Evolutionary conservation across 92 coral and sea anemone genomes (phyloP), one percentile per base, ranked within the genome.

Genomic region (Porites lobata): DNA sequence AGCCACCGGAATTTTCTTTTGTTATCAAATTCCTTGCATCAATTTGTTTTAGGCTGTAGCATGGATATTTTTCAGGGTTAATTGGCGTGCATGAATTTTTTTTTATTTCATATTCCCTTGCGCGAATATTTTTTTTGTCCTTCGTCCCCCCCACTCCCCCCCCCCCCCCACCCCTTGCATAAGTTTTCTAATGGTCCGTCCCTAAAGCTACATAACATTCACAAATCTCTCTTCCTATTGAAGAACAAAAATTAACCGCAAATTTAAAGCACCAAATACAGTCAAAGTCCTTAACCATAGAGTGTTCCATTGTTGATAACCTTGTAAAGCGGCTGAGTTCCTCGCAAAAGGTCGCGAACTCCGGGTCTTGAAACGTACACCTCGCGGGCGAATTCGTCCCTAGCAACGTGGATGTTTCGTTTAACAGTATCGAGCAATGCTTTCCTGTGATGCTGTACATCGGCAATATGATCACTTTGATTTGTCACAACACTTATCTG

Each of bases 351-450:
- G 74, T 96, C 98, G 17, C 90, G 87, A 47, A 93, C 96, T 15
- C 94, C 94, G 0, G 99, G 99, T 76, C 99, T 82, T 1, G 91
- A 88, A 8, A 93, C 90, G 66, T 90, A 82, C 19, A 93, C 96
- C 19, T 96, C 94, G 8, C 98, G 90, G 20, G 92, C 98, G 76
- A 92, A 96, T 74, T 96, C 99, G 61, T 91, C 95, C 92, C 96
- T 93, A 79, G 99, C 99, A 84, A 96, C 97, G 64, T 90, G 83
- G 9, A 90, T 89, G 66, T 95, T 95, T 58, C 74, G 76, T 62
- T 91, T 86, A 9, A 95, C 82, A 8, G 87, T 91, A 26, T 94
- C 91, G 22, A 93, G 88, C 69, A 93, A 95, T 11, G 86, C 94
- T 32, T 92, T 82, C 58, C 98, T 92, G 29, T 95, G 98, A 9